Conservation (phyloP, 1,140 invertebrate species). For the Drosophila quadrilineata region DNA sequence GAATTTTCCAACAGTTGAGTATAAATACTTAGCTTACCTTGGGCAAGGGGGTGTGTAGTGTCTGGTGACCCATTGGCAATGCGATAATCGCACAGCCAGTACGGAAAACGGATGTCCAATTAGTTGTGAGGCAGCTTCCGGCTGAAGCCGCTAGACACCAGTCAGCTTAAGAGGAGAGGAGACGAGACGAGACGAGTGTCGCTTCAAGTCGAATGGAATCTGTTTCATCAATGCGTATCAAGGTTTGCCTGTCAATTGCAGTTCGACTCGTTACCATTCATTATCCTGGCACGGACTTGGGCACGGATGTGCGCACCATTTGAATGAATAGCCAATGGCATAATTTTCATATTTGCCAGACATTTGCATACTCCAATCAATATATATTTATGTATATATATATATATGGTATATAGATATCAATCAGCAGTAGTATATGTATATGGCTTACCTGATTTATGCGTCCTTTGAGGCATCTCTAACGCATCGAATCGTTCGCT, state of each 20-base stretch:
- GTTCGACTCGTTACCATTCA: conserved; percentile 45
- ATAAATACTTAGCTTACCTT: conserved; percentile 43
- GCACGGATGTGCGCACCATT: conserved; percentile 11
- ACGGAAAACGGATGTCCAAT: conserved; percentile 76
- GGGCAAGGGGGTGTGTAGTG: too few relatives aligned
- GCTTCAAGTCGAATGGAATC: too few relatives aligned
- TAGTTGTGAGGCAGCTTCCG: conserved; percentile 75
- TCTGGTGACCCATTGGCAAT: not conserved
- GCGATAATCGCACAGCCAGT: conserved; percentile 65
- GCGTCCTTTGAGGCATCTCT: conserved; percentile 23
- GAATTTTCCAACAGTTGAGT: conserved; percentile 54
- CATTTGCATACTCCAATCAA: conserved; percentile 49
- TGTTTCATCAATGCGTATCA: conserved; percentile 43
- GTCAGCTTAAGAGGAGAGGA: too few relatives aligned
- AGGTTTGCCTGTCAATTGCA: conserved; percentile 53
- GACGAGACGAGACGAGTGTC: conserved; percentile 18
- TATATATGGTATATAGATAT: not conserved
- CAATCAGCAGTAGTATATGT: not conserved
- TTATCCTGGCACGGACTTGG: conserved; percentile 25
- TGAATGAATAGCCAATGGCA: conserved; percentile 58
- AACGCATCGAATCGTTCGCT: too few relatives aligned
- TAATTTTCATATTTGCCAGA: conserved; percentile 64
- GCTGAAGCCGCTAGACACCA: conserved; percentile 39
- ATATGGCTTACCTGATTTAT: conserved; percentile 28
- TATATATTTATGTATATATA: not conserved